These are phyloP conservation scores for Cirrhinus mrigala DNA, from an alignment of 2,797 vertebrate species.

Conservation along the genomic window DNA sequence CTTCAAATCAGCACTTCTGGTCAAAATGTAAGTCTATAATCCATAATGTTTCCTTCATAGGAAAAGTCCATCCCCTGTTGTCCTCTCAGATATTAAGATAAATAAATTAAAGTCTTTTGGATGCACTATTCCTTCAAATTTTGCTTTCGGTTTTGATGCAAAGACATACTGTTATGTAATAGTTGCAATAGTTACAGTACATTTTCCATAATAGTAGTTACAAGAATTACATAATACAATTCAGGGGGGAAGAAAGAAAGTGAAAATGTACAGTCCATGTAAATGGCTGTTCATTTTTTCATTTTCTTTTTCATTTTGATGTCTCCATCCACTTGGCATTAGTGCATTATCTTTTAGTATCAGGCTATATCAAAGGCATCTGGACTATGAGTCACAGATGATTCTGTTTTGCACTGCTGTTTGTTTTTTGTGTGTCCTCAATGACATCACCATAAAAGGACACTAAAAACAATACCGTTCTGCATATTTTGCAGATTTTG, in stretches of 20 bases:
- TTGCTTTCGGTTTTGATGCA: not conserved
- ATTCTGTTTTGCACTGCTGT: constrained; percentile 53
- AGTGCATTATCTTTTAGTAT: not conserved
- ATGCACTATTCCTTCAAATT: not conserved
- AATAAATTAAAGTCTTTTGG: not conserved
- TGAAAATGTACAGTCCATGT: not conserved
- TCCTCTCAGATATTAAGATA: not conserved
- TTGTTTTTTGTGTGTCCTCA: constrained; percentile 60
- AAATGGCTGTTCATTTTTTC: not conserved
- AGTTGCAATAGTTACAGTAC: not conserved
- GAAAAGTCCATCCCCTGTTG: not conserved
- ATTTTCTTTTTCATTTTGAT: not conserved
- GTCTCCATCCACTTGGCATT: not conserved
- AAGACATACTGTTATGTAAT: not conserved
- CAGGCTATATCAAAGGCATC: constrained; percentile 38
- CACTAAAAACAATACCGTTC: constrained; percentile 55
- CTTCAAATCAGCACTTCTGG: not conserved
- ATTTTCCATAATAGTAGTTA: not conserved
- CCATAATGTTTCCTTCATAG: not conserved
- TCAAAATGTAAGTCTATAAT: not conserved
- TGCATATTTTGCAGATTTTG: constrained; percentile 62
- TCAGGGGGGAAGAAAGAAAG: not conserved
- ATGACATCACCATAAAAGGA: constrained; percentile 60
- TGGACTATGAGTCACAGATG: constrained; percentile 34
- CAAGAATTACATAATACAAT: not conserved